Conservation (phyloP, 2,888 invertebrate species). For the Spisula solida region DNA sequence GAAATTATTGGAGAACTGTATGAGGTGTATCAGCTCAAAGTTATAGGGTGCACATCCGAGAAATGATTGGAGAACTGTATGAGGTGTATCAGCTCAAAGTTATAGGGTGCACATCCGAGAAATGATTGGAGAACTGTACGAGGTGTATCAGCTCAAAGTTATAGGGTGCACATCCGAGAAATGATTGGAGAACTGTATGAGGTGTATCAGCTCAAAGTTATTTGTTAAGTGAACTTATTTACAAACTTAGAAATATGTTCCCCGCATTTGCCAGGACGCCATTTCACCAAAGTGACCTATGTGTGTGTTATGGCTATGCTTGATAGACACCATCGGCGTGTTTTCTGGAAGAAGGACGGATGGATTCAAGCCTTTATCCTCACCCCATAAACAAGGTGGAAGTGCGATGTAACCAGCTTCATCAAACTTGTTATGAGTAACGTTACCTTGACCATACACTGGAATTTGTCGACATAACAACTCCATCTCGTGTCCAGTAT, state of each 20-base stretch:
- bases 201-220: too few relatives aligned
- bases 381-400: constrained; percentile 69
- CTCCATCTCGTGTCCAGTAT: constrained; percentile 66
- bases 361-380: constrained; percentile 63
- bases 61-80: too few relatives aligned
- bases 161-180: too few relatives aligned
- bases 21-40: too few relatives aligned
- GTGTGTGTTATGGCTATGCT: constrained; percentile 64
- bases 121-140: too few relatives aligned
- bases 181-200: too few relatives aligned
- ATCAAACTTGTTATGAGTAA: constrained; percentile 59
- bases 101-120: too few relatives aligned
- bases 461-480: constrained; percentile 63
- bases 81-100: too few relatives aligned
- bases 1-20: too few relatives aligned
- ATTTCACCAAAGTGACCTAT: constrained; percentile 68
- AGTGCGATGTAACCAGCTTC: constrained; percentile 64
- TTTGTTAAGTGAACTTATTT: too few relatives aligned
- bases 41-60: too few relatives aligned
- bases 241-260: constrained; percentile 41
- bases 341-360: constrained; percentile 63
- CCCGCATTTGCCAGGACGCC: constrained; percentile 72
- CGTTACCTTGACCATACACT: constrained; percentile 61
- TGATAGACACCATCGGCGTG: constrained; percentile 64
- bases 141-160: too few relatives aligned